These are phyloP conservation scores for Asarcornis scutulata DNA, from an alignment of 2,113 vertebrate species.

Conservation along the genomic window DNA sequence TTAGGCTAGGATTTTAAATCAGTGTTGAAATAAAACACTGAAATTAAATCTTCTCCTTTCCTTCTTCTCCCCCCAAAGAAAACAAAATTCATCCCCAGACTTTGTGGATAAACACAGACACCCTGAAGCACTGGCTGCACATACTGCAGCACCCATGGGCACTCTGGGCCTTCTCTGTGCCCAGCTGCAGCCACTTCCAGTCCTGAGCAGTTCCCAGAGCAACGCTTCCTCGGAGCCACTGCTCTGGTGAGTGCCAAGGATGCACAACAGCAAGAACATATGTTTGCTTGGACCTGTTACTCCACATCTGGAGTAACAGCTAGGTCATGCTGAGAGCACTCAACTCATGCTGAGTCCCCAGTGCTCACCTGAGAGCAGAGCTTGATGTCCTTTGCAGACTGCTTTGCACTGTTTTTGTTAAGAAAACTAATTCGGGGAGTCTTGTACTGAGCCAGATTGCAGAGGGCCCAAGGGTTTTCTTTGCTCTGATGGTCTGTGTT, in stretches of 20 bases:
- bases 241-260: not conserved
- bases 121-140: fast-evolving
- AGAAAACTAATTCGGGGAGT: not conserved
- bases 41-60: not conserved
- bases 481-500: not conserved
- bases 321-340: not conserved
- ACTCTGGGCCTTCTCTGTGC: no score
- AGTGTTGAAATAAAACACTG: not conserved
- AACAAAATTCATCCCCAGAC: not conserved
- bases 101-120: not conserved
- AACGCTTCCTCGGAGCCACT: fast-evolving
- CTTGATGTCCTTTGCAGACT: fast-evolving
- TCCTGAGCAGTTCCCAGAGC: not conserved
- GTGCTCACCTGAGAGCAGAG: not conserved
- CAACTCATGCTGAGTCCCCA: no score
- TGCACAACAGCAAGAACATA: fast-evolving
- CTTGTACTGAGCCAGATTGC: not conserved
- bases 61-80: not conserved
- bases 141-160: no score
- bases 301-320: not conserved
- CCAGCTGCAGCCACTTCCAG: not conserved
- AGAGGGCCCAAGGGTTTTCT: not conserved
- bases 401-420: not conserved
- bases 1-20: not conserved
- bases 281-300: not conserved